Percentiles rank a stretch among this genome's conserved stretches.
Conservation (phyloP, 2,797 vertebrate genomes). For the Silurus aristotelis region DNA sequence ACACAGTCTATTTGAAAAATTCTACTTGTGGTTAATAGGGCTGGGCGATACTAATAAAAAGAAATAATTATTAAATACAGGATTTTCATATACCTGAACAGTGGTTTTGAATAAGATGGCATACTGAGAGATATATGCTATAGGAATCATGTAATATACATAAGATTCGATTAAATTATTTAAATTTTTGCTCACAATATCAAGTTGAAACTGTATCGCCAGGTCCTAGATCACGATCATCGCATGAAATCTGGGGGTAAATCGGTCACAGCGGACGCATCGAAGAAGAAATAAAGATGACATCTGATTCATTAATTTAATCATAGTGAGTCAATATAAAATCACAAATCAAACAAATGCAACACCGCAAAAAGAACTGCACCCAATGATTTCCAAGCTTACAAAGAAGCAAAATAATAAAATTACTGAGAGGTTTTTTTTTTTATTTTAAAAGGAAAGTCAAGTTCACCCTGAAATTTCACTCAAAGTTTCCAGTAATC, state of each 20-base stretch:
- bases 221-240: not conserved
- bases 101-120: not conserved
- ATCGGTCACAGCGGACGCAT: not conserved
- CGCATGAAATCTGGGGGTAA: not conserved
- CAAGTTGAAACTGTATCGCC: not conserved
- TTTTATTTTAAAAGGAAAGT: not conserved
- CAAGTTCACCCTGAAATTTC: conserved; percentile 16
- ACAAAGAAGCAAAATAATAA: not conserved
- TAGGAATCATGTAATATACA: not conserved
- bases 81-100: not conserved
- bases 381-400: conserved; percentile 28
- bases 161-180: not conserved
- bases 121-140: not conserved
- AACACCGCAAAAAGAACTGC: conserved; percentile 29
- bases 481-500: not conserved
- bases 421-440: too few relatives aligned
- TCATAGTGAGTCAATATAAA: conserved; percentile 43
- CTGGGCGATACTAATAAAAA: not conserved
- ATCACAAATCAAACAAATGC: conserved; percentile 46
- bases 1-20: too few relatives aligned
- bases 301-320: conserved; percentile 51
- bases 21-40: not conserved
- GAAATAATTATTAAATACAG: not conserved
- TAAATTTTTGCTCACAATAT: not conserved
- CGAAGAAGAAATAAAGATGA: conserved; percentile 35